Percentiles rank a stretch among this genome's conserved stretches.
Evolutionary conservation across 2,113 vertebrate species (phyloP).

Genomic region (Podarcis muralis): DNA sequence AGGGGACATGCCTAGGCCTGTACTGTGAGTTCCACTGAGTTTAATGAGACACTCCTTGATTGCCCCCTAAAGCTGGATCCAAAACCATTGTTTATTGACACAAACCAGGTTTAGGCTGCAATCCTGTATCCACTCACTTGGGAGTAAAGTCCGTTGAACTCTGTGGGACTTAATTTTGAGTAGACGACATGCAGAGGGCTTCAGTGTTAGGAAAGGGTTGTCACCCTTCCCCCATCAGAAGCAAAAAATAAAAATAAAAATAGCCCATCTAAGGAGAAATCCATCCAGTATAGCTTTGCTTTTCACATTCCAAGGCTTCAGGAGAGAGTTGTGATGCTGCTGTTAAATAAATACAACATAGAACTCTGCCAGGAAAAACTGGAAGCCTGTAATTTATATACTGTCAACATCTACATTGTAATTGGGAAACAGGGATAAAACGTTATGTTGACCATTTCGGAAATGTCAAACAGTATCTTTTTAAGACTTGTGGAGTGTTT

Average conservation of each 20-base stretch:
- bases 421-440: conserved; percentile 16
- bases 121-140: no score
- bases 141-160: no score
- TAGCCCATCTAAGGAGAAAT: not conserved
- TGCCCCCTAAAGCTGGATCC: no score
- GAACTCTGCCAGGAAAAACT: not conserved
- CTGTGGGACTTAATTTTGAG: no score
- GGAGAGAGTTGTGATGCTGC: not conserved
- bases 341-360: not conserved
- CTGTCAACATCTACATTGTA: not conserved
- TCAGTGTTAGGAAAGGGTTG: not conserved
- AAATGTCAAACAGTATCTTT: not conserved
- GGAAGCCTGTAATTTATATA: conserved; percentile 8
- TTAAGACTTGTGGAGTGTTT: not conserved
- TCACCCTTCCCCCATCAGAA: not conserved
- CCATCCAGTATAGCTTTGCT: not conserved
- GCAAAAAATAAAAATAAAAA: not conserved
- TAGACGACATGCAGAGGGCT: not conserved
- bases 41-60: no score
- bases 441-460: not conserved
- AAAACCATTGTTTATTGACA: no score
- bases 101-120: no score
- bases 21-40: not conserved
- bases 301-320: not conserved
- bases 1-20: no score